Evolutionary conservation across 2,113 vertebrate species (phyloP), one percentile per base, ranked within the genome.

Genomic region (Scatophagus argus): DNA sequence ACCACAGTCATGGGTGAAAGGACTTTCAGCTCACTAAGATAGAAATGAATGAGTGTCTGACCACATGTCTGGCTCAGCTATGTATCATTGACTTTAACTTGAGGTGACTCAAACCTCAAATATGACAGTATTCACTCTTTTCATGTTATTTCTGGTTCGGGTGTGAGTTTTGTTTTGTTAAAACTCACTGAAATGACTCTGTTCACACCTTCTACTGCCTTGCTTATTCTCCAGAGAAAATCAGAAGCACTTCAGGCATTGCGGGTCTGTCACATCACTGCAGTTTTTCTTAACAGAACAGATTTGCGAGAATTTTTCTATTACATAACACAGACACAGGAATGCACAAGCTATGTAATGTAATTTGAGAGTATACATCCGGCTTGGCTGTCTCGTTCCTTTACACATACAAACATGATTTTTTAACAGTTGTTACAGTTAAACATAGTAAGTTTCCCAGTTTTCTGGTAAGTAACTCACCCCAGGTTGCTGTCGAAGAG

Each of bases 301-400:
- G 64, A 73, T 70, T 39, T 39, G 11, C 6, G 0, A 67, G 43
- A 72, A 66, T 41, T 16, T 79, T 25, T 70, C 55, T 52, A 65
- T 89, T 92, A 81, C 88, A 87, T 89, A 91, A 87, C 83, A 49
- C 51, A 79, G 41, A 68, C 56, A 17, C 39, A 82, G 80, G 91
- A 90, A 90, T 89, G 88, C 62, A 82, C 60, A 47, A 29, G 44
- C 69, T 69, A 68, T 79, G 80, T 46, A 61, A 77, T 79, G 86
- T 69, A 85, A 88, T 43, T 41, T 64, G 83, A 87, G 60, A 66
- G 62, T 77, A 56, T 44, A 75, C 31, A 79, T 13, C 79, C 58
- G 43, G 10, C 31, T 69, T 19, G 32, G 62, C 54, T 78, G 27
- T 63, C 58, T 19, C n/a, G 3, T 39, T 52, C 34, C 25, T 44